Evolutionary conservation across 1,140 invertebrate species (phyloP).

Genomic region (Eufriesea mexicana): DNA sequence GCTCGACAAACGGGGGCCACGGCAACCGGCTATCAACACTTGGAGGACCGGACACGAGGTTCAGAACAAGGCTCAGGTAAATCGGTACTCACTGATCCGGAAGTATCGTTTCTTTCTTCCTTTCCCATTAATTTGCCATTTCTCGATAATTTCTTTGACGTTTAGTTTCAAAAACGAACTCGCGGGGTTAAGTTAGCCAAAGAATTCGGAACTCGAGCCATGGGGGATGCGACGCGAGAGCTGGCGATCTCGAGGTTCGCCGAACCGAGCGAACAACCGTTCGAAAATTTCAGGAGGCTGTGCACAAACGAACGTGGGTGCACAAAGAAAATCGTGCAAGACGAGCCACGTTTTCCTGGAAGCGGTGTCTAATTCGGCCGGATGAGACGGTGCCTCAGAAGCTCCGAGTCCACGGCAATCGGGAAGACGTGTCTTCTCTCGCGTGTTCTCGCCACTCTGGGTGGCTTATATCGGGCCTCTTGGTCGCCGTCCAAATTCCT

Average conservation of each 20-base stretch:
- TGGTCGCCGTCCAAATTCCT: constrained; percentile 61
- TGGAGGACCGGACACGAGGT: constrained; percentile 86
- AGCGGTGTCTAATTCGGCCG: constrained; percentile 18
- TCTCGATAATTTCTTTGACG: not conserved
- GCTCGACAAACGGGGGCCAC: constrained; percentile 86
- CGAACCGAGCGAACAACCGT: not conserved
- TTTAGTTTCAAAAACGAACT: not conserved
- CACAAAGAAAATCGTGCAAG: not conserved
- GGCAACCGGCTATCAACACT: constrained; percentile 83
- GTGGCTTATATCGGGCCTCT: constrained; percentile 48
- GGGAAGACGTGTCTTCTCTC: constrained; percentile 21
- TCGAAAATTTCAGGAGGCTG: not conserved
- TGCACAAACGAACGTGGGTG: not conserved
- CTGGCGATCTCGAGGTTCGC: not conserved
- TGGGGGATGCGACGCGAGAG: not conserved
- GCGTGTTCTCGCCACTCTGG: constrained; percentile 25
- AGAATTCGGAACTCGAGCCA: not conserved
- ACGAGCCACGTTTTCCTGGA: constrained; percentile 18
- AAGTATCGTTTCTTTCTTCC: not conserved
- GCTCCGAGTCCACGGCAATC: constrained; percentile 2
- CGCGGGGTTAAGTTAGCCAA: not conserved
- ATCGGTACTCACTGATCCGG: not conserved
- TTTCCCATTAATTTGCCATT: no score
- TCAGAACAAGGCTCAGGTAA: constrained; percentile 88
- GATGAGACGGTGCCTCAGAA: not conserved